Evolutionary conservation across 2,888 invertebrate genomes (phyloP), one percentile per base, ranked within the genome.

Genomic region (Abrostola tripartita): DNA sequence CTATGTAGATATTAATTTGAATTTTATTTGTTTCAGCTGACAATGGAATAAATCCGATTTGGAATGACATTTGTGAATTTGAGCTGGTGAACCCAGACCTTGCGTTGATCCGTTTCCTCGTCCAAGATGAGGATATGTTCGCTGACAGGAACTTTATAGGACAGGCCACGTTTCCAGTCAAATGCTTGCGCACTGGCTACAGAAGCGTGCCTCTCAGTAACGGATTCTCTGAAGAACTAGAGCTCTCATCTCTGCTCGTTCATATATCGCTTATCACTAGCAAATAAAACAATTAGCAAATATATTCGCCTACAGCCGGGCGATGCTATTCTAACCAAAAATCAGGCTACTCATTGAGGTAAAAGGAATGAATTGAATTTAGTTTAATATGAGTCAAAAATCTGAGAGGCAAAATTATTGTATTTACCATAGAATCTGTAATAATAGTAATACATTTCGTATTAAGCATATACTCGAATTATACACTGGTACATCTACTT

Each of bases 111-210:
- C 95, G 99, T 42, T 99, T 99, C 90, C 95, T 97, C 47, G 98
- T 99, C 0, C 97, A 98, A 90, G 99, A 99, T 90, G 99, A 99
- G 89, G 99, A 99, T 87, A 98, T 99, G 95, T 99, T 99, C 92
- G 99, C 99, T 0, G 99, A 99, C 84, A 97, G 97, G 10, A 99
- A 99, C 94, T 99, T 99, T 89, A 97, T 99, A 68, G 99, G 99
- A 0, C 99, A 99, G 93, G 98, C 98, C 47, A 98, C 98, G 10
- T 99, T 97, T 93, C 98, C 99, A 0, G 95, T 99, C 79, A 96
- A 95, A 61, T 97, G 98, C 83, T 92, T 98, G 38, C 95, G 97
- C 61, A 96, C 96, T 66, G 99, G 99, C 0, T 99, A 97, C 90
- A 96, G 99, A 61, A 99, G 99, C 88, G 97, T 99, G 12, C 97